Evolutionary conservation across 2,888 invertebrate genomes (phyloP).

Genomic region (Tiliacea aurago): DNA sequence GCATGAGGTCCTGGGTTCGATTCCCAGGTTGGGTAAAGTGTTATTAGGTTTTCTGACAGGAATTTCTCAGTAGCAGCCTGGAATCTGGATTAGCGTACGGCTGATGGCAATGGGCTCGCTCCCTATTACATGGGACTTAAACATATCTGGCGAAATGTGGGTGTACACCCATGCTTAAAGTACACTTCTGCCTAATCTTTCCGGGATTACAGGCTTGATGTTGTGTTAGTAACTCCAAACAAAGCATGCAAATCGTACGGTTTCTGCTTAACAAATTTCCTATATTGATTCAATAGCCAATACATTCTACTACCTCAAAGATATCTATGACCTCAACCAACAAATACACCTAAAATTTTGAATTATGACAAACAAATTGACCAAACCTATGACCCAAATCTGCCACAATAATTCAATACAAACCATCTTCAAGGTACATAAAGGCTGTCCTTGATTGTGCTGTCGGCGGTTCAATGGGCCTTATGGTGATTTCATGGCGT

Average conservation of each 20-base stretch:
- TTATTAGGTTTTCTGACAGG: no score
- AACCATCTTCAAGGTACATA: slow-evolving; percentile 60
- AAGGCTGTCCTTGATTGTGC: slow-evolving; percentile 63
- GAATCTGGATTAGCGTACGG: no score
- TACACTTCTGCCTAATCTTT: no score
- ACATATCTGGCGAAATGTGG: no score
- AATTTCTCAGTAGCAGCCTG: no score
- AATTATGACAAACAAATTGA: slow-evolving; percentile 51
- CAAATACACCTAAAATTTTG: slow-evolving; percentile 35
- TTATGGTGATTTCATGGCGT: slow-evolving; percentile 73
- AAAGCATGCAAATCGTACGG: background rate
- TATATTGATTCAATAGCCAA: background rate
- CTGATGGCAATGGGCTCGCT: no score
- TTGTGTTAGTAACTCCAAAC: background rate
- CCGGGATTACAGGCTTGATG: no score
- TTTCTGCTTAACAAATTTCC: background rate
- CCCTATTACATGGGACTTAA: no score
- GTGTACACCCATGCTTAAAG: no score
- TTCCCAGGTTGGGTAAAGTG: no score
- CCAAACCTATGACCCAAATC: slow-evolving; percentile 56
- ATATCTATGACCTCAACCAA: slow-evolving; percentile 1
- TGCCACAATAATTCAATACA: slow-evolving; percentile 44
- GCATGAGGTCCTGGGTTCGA: no score
- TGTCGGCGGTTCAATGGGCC: slow-evolving; percentile 69
- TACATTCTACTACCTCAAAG: background rate